These are phyloP conservation scores for Lophotriccus pileatus DNA, from an alignment of 2,797 vertebrate genomes.

Conservation along the genomic window DNA sequence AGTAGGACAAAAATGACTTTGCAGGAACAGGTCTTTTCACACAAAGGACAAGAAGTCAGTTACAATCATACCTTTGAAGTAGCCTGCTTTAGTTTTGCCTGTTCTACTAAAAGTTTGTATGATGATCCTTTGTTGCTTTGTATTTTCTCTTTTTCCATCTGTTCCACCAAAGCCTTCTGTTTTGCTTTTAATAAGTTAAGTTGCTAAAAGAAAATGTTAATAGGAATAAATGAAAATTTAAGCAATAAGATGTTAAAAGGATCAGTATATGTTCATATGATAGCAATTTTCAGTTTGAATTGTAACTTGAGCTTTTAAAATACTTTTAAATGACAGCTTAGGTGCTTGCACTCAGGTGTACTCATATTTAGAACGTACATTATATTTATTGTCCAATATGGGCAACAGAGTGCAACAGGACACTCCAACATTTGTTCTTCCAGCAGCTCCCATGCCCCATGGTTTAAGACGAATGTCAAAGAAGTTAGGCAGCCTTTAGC, in stretches of 20 bases:
- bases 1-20: slow-evolving; percentile 42
- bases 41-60: slow-evolving; percentile 49
- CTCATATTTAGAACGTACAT: background rate
- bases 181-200: slow-evolving; percentile 99
- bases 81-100: slow-evolving; percentile 99
- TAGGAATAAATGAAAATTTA: slow-evolving; percentile 75
- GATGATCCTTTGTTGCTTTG: slow-evolving; percentile 99
- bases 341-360: background rate
- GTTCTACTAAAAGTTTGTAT: slow-evolving; percentile 98
- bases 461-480: background rate
- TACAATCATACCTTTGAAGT: slow-evolving; percentile 92
- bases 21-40: slow-evolving; percentile 55
- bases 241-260: slow-evolving; percentile 70
- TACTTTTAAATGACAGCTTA: background rate
- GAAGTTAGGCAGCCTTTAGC: slow-evolving; percentile 32
- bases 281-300: slow-evolving; percentile 25
- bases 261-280: slow-evolving; percentile 59
- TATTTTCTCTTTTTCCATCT: slow-evolving; percentile 99
- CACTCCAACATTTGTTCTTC: background rate
- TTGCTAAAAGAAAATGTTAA: slow-evolving; percentile 88
- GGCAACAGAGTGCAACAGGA: background rate
- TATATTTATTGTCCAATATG: background rate
- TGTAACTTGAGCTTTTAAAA: background rate
- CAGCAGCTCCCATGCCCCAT: background rate
- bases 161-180: slow-evolving; percentile 99